Base-by-base conservation (phyloP, 2,113 vertebrate genomes). In the Sinocyclocheilus maitianheensis region DNA sequence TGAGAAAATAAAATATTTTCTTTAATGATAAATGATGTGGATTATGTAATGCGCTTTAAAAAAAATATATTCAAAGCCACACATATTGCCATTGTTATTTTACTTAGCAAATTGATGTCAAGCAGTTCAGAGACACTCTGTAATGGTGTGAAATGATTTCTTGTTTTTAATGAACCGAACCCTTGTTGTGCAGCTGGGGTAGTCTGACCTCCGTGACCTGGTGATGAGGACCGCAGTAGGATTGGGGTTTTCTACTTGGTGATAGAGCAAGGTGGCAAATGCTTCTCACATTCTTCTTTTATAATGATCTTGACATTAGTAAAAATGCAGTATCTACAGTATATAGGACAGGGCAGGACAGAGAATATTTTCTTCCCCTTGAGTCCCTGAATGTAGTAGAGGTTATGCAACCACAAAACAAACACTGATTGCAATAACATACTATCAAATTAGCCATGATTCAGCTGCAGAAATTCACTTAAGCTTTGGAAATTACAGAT, bases 381-480 rank as follows among this genome's bases (percentile, higher is more conserved):
- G 34, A 34, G 55, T 62, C 16, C 37, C 55, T 30, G 22, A 24
- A 26, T 48, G n/a, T 48, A 40, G n/a, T 75, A 22, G 43, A 75
- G 40, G 22, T 65, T 65, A 48, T 46, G 43, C 65, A 81, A 81
- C 78, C 16, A 26, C 34, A 26, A 48, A 81, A 80, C 53, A 79
- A 77, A 80, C 34, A 40, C 77, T 62, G 20, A 63, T 24, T 80
- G 77, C 77, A 80, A 43, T 80, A 62, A 80, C 58, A 62, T 63
- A 9, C 22, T 63, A 80, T 80, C 77, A 80, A 43, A 80, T 80
- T 81, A 65, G n/a, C 40, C 8, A 24, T 11, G 60, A 62, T 81
- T 81, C 37, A 26, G 4, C 37, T 81, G 83, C 86, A 83, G 43
- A 46, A 92, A 86, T 53, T 65, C 79, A 48, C 13, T 58, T 58